Conservation (phyloP, 1,140 invertebrate genomes). For the Bombus terrestris region DNA sequence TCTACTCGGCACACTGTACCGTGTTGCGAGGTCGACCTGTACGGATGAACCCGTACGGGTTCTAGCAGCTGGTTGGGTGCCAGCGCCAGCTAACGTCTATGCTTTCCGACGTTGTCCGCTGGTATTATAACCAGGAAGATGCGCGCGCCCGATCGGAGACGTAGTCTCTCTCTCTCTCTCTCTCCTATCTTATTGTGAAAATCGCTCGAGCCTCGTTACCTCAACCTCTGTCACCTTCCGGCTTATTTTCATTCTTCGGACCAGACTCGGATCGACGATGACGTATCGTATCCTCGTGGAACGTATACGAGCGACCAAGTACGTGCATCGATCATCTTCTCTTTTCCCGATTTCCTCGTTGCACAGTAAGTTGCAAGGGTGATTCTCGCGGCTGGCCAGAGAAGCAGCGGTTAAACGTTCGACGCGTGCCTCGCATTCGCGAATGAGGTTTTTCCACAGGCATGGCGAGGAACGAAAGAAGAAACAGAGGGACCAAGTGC, state of each 20-base stretch:
- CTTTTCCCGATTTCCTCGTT: no score
- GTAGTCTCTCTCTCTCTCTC: constrained; percentile 47
- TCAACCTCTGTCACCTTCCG: background rate
- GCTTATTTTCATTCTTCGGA: background rate
- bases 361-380: no score
- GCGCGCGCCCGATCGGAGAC: constrained; percentile 56
- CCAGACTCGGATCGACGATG: background rate
- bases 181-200: constrained; percentile 13
- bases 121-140: constrained; percentile 78
- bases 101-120: constrained; percentile 73
- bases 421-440: constrained; percentile 33
- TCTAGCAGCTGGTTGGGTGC: constrained; percentile 76
- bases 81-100: constrained; percentile 70
- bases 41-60: constrained; percentile 73
- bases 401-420: constrained; percentile 13
- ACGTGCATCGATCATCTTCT: no score
- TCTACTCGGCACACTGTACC: constrained; percentile 20
- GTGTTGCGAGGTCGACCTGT: constrained; percentile 20
- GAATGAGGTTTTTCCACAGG: constrained; percentile 9
- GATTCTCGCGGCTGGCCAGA: no score
- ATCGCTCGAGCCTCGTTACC: constrained; percentile 35
- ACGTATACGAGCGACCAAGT: no score
- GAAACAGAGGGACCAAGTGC: background rate
- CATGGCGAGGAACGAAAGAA: background rate
- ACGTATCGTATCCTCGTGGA: no score